Evolutionary conservation across 2,888 invertebrate species (phyloP), one percentile per base, ranked within the genome.

Genomic region (Hyposoter didymator): DNA sequence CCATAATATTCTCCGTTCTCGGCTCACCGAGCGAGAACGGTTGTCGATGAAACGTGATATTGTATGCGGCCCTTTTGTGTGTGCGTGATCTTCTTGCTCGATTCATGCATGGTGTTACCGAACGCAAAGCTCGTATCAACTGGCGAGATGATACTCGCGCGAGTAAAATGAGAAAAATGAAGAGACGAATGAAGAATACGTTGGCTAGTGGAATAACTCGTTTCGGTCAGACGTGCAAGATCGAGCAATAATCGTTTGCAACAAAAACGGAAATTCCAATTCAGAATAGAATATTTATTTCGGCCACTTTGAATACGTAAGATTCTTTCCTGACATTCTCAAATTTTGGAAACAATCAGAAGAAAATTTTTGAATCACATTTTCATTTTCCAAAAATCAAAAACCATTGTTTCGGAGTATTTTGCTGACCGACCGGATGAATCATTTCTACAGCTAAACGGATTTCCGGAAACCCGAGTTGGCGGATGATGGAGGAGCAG

Each of bases 11-110:
- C 55, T 12, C 55, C 45, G 79, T 78, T 78, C 35, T 35, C 62
- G 39, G 52, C 62, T 69, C 73, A 66, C 73, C 66, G 35, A 59
- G 69, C 59, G 78, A 78, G 78, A 78, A 83, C 82, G 82, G 22
- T 19, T 79, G 79, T 82, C 85, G 85, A 82, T 85, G 85, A 85
- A 85, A 85, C 79, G 82, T 78, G 85, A 85, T 85, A 85, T 85
- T 75, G 78, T 78, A 62, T 69, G 78, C 64, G 45, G 32, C 17
- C 28, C 78, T 59, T 59, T 59, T 59, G 67, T 35, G 74, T 64
- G 85, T 62, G 47, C 49, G 74, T 70, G 82, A 85, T 74, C 62
- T 62, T 79, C 73, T 75, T 70, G 73, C 62, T 49, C 67, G 69
- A 47, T 64, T 67, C 64, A 75, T 67, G 78, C 64, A 75, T 67